A percentile compares a stretch with the other conserved stretches of the same genome.
Evolutionary conservation across 2,797 vertebrate genomes (phyloP).

Genomic region (Crocidura indochinensis): DNA sequence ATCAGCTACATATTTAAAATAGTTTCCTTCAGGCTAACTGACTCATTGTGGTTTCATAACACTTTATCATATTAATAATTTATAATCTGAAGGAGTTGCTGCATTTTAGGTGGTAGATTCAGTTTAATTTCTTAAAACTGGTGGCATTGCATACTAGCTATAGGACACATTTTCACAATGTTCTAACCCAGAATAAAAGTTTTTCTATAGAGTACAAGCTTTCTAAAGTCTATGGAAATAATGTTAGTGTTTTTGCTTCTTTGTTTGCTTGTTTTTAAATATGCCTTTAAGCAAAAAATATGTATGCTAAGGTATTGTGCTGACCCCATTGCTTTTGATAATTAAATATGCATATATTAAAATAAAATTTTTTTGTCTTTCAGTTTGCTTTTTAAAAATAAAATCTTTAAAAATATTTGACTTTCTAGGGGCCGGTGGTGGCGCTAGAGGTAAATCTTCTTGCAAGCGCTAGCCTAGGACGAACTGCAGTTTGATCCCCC

Average conservation of each 20-base stretch:
- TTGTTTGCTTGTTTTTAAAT: background rate
- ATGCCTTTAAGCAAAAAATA: background rate
- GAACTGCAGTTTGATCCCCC: no score
- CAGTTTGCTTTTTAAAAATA: background rate
- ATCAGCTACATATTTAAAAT: constrained; percentile 53
- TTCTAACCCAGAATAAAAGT: background rate
- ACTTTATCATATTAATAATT: constrained; percentile 62
- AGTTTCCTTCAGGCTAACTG: constrained; percentile 51
- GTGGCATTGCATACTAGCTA: background rate
- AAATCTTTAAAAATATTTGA: constrained; percentile 24
- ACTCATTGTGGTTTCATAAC: constrained; percentile 33
- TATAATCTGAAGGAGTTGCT: constrained; percentile 36
- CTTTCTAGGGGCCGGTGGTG: no score
- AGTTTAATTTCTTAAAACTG: constrained; percentile 20
- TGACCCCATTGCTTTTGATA: background rate
- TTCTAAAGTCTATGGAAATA: constrained; percentile 34
- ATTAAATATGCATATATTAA: background rate
- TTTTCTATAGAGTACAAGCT: background rate
- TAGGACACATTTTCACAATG: background rate
- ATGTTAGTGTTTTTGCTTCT: background rate
- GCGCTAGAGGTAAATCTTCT: no score
- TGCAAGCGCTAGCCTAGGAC: no score
- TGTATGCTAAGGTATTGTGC: background rate
- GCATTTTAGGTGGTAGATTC: constrained; percentile 1
- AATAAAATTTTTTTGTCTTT: background rate